Evolutionary conservation across 1,140 invertebrate genomes (phyloP), one percentile per base, ranked within the genome.

Genomic region (Acyrthosiphon pisum): DNA sequence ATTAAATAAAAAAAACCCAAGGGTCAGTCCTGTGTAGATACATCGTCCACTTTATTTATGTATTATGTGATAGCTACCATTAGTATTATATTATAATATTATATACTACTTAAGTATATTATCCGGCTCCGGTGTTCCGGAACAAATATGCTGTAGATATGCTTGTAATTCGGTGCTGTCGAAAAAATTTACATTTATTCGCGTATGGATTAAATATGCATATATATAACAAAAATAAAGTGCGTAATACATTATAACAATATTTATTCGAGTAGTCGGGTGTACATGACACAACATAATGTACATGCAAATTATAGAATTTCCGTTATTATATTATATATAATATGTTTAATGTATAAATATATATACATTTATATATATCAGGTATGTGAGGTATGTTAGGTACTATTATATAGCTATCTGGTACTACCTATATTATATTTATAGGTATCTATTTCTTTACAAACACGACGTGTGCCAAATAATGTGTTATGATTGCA

Each of bases 111-210:
- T n/a, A 76, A 76, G 14, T 48, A 20, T 88, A 44, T 89, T 89
- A 14, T 44, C 48, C n/a, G 22, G 20, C 87, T 89, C 87, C 87
- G 87, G 41, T 89, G 44, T 89, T 89, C 87, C 87, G 87, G 87
- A 89, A 89, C 87, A 89, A 11, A 89, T 44, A 89, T 8, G n/a
- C 11, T n/a, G n/a, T 2, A 22, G 87, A 76, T 35, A 50, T 50
- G 87, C 46, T 50, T 44, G 18, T 53, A 6, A n/a, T 89, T 89
- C 46, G 87, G 48, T 50, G 44, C 30, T 50, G 87, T 88, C 87
- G 2, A 30, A 22, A 48, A 48, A 89, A 35, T 35, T 88, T 41
- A 7, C 35, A n/a, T 44, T 14, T 7, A 46, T 88, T 30, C 26
- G n/a, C 26, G n/a, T 48, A n/a, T 76, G n/a, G 14, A 76, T 76